Evolutionary conservation across 2,888 invertebrate genomes (phyloP).

Genomic region (Cephus sareptanus): DNA sequence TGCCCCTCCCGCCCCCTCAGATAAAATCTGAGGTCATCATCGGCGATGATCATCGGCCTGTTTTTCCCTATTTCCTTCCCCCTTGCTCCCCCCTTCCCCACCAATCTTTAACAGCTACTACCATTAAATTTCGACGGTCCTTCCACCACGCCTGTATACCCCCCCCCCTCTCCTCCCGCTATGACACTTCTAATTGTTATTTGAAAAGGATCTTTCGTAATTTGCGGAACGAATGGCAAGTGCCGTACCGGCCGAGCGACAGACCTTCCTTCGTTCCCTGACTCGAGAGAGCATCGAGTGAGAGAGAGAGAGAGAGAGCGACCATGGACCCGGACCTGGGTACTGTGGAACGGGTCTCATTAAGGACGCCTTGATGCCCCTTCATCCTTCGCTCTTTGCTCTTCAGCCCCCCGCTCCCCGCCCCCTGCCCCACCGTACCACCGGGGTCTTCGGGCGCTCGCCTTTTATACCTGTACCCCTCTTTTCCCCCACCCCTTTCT

Average conservation of each 20-base stretch:
- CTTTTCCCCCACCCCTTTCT: slow-evolving; percentile 14
- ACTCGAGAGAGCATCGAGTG: slow-evolving; percentile 20
- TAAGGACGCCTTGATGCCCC: slow-evolving; percentile 54
- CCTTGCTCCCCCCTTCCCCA: background rate
- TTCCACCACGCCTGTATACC: background rate
- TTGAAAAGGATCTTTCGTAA: slow-evolving; percentile 20
- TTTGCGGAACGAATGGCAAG: slow-evolving; percentile 13
- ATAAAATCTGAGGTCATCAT: slow-evolving; percentile 38
- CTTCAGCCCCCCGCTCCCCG: slow-evolving; percentile 16
- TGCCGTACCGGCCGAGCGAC: slow-evolving; percentile 8
- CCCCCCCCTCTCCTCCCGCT: background rate
- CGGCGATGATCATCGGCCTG: slow-evolving; percentile 33
- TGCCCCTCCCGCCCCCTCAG: no score
- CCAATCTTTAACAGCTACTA: no score
- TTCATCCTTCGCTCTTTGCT: slow-evolving; percentile 47
- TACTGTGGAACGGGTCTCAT: slow-evolving; percentile 53
- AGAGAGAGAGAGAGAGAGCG: background rate
- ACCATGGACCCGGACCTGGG: slow-evolving; percentile 8
- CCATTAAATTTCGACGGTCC: background rate
- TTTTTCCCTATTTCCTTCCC: slow-evolving; percentile 6
- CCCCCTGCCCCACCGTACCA: background rate
- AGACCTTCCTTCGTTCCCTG: slow-evolving; percentile 20
- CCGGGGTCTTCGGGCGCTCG: slow-evolving; percentile 32
- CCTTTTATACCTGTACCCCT: slow-evolving; percentile 47
- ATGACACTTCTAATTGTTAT: slow-evolving; percentile 21